phyloP scores from a whole-genome alignment of 2,113 vertebrate species.

The Oryzias melastigma region DNA sequence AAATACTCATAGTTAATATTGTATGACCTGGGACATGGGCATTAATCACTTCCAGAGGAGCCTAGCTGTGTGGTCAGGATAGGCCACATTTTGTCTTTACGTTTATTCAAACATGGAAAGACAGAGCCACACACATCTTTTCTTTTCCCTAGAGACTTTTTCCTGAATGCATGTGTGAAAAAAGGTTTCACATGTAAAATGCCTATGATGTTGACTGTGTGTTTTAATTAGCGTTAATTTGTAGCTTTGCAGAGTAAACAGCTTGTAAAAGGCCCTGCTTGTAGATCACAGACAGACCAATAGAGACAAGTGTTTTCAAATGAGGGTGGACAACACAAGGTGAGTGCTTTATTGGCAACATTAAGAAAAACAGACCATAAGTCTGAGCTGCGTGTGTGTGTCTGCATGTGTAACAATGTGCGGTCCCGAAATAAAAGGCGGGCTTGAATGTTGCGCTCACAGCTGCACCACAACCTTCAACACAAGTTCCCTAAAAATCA shows the following conservation, averaged over 20 bases:
- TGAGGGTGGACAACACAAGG: slow-evolving; percentile 8
- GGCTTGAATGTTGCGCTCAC: slow-evolving; percentile 46
- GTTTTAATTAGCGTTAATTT: slow-evolving; percentile 69
- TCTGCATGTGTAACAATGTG: slow-evolving; percentile 49
- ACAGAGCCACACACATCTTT: slow-evolving; percentile 14
- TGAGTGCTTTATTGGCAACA: slow-evolving; percentile 22
- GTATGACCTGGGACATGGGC: slow-evolving; percentile 45
- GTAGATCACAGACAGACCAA: slow-evolving; percentile 27
- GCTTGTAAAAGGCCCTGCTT: slow-evolving; percentile 43
- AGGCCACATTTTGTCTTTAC: slow-evolving; percentile 35
- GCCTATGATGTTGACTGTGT: slow-evolving; percentile 48
- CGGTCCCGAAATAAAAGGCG: slow-evolving; percentile 54
- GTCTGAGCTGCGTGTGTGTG: slow-evolving; percentile 19
- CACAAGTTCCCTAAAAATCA: slow-evolving; percentile 56
- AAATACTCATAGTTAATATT: slow-evolving; percentile 29
- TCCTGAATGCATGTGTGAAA: slow-evolving; percentile 28
- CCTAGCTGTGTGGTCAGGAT: slow-evolving; percentile 45
- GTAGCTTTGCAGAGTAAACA: slow-evolving; percentile 55
- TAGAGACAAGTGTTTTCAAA: slow-evolving; percentile 54
- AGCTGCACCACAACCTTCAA: slow-evolving; percentile 61
- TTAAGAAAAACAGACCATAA: slow-evolving; percentile 40
- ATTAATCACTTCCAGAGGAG: slow-evolving; percentile 44
- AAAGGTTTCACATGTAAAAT: slow-evolving; percentile 33
- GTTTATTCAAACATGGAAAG: slow-evolving; percentile 24
- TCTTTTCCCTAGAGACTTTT: slow-evolving; percentile 15